A percentile compares a stretch with the other conserved stretches of the same genome.
These are phyloP conservation scores for Lethocerus indicus DNA, from an alignment of 1,140 invertebrate genomes.

Conservation along the genomic window DNA sequence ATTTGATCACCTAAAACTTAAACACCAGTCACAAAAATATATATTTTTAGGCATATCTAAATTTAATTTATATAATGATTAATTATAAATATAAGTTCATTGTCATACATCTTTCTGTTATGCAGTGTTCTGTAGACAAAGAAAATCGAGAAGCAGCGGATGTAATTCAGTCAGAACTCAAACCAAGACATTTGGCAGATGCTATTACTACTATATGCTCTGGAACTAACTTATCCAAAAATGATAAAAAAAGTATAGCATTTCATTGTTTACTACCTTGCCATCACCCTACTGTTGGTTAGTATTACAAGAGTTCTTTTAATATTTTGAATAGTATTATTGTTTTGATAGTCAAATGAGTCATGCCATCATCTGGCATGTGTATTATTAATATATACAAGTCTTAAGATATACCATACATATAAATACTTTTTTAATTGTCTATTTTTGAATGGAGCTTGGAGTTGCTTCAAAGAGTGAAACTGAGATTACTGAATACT, in stretches of 20 bases:
- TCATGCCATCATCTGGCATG: neutral
- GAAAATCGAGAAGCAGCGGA: slow-evolving; percentile 11
- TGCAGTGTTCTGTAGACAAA: too few species aligned
- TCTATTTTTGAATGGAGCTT: neutral
- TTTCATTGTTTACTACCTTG: slow-evolving; percentile 42
- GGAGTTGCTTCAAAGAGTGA: neutral
- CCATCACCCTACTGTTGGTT: slow-evolving; percentile 46
- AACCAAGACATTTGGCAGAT: slow-evolving; percentile 18
- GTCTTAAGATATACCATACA: neutral
- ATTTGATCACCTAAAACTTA: too few species aligned
- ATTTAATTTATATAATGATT: neutral
- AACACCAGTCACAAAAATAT: slow-evolving; percentile 18
- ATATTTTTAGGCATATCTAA: neutral
- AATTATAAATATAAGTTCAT: too few species aligned
- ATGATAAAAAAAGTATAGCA: slow-evolving; percentile 25
- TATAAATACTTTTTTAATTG: neutral
- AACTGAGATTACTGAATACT: neutral
- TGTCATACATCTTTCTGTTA: too few species aligned
- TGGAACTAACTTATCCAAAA: slow-evolving; percentile 13
- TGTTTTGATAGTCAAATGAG: neutral
- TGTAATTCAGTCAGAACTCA: slow-evolving; percentile 2
- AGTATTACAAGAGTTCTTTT: slow-evolving; percentile 11
- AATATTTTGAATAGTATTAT: neutral
- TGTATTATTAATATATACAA: neutral
- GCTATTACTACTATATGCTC: slow-evolving; percentile 17